Conservation (phyloP, 2,113 vertebrate species). For the Stigmatopora argus region DNA sequence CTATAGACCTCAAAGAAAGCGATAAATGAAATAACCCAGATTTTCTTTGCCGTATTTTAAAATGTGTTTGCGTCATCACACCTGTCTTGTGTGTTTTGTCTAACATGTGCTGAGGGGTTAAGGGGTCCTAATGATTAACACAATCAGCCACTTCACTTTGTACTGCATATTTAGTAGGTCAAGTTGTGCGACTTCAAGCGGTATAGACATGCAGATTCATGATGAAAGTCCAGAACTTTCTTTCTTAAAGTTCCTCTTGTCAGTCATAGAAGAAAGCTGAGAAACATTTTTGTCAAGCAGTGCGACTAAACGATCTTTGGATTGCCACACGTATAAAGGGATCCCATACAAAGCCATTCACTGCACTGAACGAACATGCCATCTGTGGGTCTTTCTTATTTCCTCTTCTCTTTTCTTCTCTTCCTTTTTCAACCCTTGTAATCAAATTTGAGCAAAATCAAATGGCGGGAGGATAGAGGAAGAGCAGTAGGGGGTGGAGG, state of each 20-base stretch:
- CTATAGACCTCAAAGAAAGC: conserved; percentile 74
- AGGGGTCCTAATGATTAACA: conserved; percentile 86
- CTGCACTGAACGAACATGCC: conserved; percentile 97
- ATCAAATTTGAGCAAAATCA: conserved; percentile 99
- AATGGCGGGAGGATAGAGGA: conserved; percentile 76
- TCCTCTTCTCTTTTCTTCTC: conserved; percentile 93
- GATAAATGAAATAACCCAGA: conserved; percentile 60
- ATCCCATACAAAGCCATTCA: conserved; percentile 99
- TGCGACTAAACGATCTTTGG: conserved; percentile 90
- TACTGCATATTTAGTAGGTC: conserved; percentile 92
- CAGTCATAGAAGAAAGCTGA: conserved; percentile 95
- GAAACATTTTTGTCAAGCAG: conserved; percentile 83
- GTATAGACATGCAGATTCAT: conserved; percentile 36
- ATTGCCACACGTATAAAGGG: conserved; percentile 99
- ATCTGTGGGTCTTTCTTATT: conserved; percentile 93
- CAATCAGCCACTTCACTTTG: conserved; percentile 91
- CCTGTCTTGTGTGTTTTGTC: conserved; percentile 7
- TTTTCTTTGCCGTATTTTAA: conserved; percentile 16
- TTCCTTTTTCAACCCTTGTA: conserved; percentile 97
- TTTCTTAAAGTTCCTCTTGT: conserved; percentile 84
- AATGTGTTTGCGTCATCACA: conserved; percentile 13
- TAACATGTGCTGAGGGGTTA: conserved; percentile 68
- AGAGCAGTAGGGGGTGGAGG: conserved; percentile 65
- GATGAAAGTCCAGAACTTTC: conserved; percentile 65
- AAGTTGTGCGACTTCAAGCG: conserved; percentile 80